Percentiles rank a stretch among this genome's conserved stretches.
phyloP scores from a whole-genome alignment of 2,888 invertebrate genomes.

The Choreutis nemorana region DNA sequence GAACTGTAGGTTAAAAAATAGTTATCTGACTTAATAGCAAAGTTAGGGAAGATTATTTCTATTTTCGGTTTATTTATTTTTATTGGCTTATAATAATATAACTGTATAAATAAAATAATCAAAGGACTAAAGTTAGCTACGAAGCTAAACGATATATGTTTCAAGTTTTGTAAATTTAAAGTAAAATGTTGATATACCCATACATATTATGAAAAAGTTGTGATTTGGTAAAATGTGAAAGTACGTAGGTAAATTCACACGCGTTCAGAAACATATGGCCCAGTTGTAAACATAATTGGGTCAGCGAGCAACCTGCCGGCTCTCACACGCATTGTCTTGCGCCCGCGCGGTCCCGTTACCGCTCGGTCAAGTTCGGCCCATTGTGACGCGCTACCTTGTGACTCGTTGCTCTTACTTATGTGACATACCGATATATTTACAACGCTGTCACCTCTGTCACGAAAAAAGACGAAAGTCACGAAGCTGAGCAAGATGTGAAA shows the following conservation, averaged over 20 bases:
- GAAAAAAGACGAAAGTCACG: neutral
- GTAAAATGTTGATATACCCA: too few relatives aligned
- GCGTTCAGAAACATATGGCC: slow-evolving; percentile 46
- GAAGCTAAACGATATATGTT: too few relatives aligned
- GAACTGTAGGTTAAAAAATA: too few relatives aligned
- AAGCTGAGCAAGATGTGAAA: neutral
- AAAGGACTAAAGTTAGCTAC: too few relatives aligned
- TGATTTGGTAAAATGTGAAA: slow-evolving; percentile 29
- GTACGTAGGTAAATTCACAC: slow-evolving; percentile 43
- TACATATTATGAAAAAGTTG: slow-evolving; percentile 12
- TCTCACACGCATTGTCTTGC: slow-evolving; percentile 57
- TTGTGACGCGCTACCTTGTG: slow-evolving; percentile 31
- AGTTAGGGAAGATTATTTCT: too few relatives aligned
- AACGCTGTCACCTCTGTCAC: too few relatives aligned
- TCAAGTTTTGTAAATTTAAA: too few relatives aligned
- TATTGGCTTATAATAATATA: too few relatives aligned
- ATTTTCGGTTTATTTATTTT: too few relatives aligned
- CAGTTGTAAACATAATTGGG: slow-evolving; percentile 55
- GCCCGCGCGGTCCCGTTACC: slow-evolving; percentile 46
- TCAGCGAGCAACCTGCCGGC: slow-evolving; percentile 60
- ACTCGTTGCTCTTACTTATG: slow-evolving; percentile 13
- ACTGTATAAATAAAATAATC: too few relatives aligned
- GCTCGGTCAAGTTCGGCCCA: slow-evolving; percentile 56
- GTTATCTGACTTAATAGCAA: too few relatives aligned
- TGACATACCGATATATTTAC: slow-evolving; percentile 46